Evolutionary conservation across 2,888 invertebrate species (phyloP), one percentile per base, ranked within the genome.

Genomic region (Napeogenes inachia): DNA sequence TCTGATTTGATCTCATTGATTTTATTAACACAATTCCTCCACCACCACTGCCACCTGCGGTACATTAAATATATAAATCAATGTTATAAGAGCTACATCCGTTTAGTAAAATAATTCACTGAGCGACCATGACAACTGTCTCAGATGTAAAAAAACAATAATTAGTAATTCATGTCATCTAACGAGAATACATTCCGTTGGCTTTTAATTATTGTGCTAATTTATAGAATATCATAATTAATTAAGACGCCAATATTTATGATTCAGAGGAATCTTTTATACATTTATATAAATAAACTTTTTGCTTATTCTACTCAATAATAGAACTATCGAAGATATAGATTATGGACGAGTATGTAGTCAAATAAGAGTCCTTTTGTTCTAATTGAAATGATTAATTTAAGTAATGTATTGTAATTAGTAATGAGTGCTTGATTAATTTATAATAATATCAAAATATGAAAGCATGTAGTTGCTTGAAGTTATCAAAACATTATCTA

Each of bases 51-150:
- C 85, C 81, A 87, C 81, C 69, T 56, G 62, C 64, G 61, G 69
- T 68, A 59, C 71, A 38, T 59, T 54, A 59, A 59, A 65, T 57
- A 58, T 69, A 84, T 86, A 83, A 85, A 83, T 84, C 81, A 81
- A 75, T 77, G 79, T 81, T 81, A 70, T 78, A 84, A 73, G 72
- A 77, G 75, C 79, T 65, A 84, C 80, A 89, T 89, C 88, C 88
- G 88, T 86, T 87, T 87, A 81, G 1, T 42, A 42, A 35, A 35
- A 10, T 42, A 42, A 42, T 10, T 12, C 12, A 12, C 3, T 42
- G 2, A 10, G 59, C 21, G 21, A 1, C 62, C 55, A 61, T 68
- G 68, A 66, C 47, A 33, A 54, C 30, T 54, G 38, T 50, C 30
- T 55, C 38, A 38, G 45, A 42, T 57, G 59, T 63, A 61, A 50